Conservation (phyloP, 2,113 vertebrate genomes). For the Eubucco bourcierii region DNA sequence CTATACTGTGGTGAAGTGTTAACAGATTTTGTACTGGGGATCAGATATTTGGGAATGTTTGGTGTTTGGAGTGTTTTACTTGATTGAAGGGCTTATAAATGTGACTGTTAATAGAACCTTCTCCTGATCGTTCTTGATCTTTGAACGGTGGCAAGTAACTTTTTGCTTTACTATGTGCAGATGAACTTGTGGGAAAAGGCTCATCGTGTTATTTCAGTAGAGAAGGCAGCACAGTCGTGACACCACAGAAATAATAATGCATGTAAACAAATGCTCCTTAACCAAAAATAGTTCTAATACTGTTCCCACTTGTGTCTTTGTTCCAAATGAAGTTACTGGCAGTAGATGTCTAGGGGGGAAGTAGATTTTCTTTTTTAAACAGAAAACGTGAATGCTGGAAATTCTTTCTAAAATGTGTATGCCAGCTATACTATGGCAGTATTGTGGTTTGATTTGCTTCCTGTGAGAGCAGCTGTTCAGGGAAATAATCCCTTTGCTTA, state of each 20-base stretch:
- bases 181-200: background rate
- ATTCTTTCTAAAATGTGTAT: slow-evolving; percentile 23
- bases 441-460: slow-evolving; percentile 35
- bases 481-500: slow-evolving; percentile 24
- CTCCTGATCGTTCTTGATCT: background rate
- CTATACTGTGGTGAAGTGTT: background rate
- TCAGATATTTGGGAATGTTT: background rate
- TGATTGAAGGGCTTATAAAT: background rate
- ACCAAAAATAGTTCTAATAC: slow-evolving; percentile 56
- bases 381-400: slow-evolving; percentile 46
- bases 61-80: background rate
- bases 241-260: background rate
- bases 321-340: slow-evolving; percentile 57
- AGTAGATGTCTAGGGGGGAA: slow-evolving; percentile 61
- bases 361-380: slow-evolving; percentile 14
- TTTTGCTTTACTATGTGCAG: background rate
- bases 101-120: background rate
- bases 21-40: fast-evolving
- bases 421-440: slow-evolving; percentile 48
- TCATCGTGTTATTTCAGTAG: background rate
- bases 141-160: background rate
- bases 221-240: background rate
- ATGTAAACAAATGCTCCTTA: slow-evolving; percentile 34
- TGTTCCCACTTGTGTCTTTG: background rate
- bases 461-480: slow-evolving; percentile 57